These are phyloP conservation scores for Rhagologus leucostigma DNA, from an alignment of 2,113 vertebrate species.

Conservation along the genomic window DNA sequence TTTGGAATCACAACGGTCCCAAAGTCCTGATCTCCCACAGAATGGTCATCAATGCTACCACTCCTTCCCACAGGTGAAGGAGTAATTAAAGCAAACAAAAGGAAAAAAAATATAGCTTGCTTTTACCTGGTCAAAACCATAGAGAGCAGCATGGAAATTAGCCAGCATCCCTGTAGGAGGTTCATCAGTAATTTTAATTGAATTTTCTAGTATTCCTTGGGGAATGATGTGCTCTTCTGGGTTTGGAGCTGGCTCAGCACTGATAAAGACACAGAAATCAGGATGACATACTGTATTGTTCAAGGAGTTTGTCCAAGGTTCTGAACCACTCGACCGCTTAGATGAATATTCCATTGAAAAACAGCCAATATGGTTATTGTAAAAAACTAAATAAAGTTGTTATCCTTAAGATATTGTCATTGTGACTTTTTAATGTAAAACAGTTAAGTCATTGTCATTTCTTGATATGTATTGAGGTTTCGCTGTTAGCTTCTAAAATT, in stretches of 20 bases:
- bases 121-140: conserved; percentile 80
- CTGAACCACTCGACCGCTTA: conserved; percentile 77
- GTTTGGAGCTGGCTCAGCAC: conserved; percentile 70
- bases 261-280: conserved; percentile 80
- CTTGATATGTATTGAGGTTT: not conserved
- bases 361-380: not conserved
- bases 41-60: not conserved
- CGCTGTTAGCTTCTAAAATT: not conserved
- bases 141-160: conserved; percentile 76
- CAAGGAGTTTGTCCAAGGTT: conserved; percentile 75
- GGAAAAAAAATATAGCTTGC: not conserved
- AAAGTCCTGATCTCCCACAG: not conserved
- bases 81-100: not conserved
- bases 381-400: not conserved
- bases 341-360: conserved; percentile 76
- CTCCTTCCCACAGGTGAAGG: not conserved
- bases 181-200: conserved; percentile 83
- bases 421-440: not conserved
- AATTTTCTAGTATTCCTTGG: conserved; percentile 78
- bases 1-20: not conserved
- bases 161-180: conserved; percentile 77
- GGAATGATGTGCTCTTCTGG: conserved; percentile 77
- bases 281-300: conserved; percentile 67
- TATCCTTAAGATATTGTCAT: not conserved
- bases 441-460: not conserved